These are phyloP conservation scores for Zaprionus kolodkinae DNA, from an alignment of 1,140 invertebrate species.

Conservation along the genomic window DNA sequence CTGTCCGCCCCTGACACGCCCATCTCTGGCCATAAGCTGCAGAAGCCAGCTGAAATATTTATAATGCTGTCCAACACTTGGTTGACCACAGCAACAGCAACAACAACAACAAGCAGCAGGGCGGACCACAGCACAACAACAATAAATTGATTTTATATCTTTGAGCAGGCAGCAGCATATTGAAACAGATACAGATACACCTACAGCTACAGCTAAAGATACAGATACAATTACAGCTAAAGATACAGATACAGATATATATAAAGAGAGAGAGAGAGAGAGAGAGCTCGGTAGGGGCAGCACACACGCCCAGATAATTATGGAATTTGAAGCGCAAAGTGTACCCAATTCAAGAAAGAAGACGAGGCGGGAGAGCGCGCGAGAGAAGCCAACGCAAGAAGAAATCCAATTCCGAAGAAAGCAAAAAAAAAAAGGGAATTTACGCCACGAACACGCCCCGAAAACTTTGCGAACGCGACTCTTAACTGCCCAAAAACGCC, in stretches of 20 bases:
- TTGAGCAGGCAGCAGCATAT: not conserved
- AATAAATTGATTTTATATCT: constrained; percentile 59
- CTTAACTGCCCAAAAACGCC: constrained; percentile 30
- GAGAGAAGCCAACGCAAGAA: not conserved
- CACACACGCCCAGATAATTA: constrained; percentile 51
- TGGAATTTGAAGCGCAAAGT: constrained; percentile 48
- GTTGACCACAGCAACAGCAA: constrained; percentile 39
- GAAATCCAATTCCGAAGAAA: constrained; percentile 50
- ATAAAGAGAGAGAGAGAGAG: too few species aligned
- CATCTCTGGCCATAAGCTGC: constrained; percentile 41
- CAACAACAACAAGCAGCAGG: constrained; percentile 24
- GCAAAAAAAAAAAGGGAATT: constrained; percentile 40
- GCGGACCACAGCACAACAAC: constrained; percentile 42
- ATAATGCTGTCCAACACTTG: constrained; percentile 58
- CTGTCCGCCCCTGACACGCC: not conserved
- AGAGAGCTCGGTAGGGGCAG: constrained; percentile 6
- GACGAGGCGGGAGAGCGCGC: not conserved
- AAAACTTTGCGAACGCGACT: constrained; percentile 42
- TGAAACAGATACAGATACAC: not conserved
- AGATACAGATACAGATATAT: not conserved
- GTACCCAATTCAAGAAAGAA: constrained; percentile 36
- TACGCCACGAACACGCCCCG: constrained; percentile 39
- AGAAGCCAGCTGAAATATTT: constrained; percentile 52
- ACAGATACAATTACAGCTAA: constrained; percentile 11
- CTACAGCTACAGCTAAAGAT: not conserved